Conservation (phyloP, 2,888 invertebrate genomes). For the Tinea trinotella region DNA sequence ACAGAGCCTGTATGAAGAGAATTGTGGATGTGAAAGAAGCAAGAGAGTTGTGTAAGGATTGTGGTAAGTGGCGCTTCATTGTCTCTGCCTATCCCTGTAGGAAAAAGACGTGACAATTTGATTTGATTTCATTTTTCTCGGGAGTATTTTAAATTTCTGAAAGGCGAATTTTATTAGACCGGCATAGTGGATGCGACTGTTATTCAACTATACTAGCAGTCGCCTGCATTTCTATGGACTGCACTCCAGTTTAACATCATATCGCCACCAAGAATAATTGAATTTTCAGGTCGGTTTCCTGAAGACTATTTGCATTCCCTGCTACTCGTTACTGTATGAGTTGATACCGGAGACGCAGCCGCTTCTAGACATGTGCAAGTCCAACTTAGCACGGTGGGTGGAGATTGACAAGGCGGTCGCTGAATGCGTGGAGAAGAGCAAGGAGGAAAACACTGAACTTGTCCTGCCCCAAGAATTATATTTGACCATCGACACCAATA, state of each 20-base stretch:
- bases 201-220: neutral
- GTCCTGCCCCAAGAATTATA: neutral
- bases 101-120: no score
- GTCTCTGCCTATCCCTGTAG: no score
- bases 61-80: no score
- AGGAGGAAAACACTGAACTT: conserved; percentile 25
- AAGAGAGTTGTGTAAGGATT: no score
- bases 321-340: conserved; percentile 78
- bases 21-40: no score
- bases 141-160: no score
- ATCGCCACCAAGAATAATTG: neutral
- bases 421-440: conserved; percentile 36
- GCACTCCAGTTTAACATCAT: neutral
- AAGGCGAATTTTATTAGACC: neutral
- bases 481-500: no score
- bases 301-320: conserved; percentile 85
- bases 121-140: no score
- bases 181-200: neutral
- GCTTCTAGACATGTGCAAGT: conserved; percentile 76
- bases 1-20: no score
- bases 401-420: conserved; percentile 45
- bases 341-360: conserved; percentile 81
- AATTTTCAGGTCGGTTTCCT: conserved; percentile 81
- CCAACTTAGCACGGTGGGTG: conserved; percentile 64
- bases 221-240: neutral